Conservation (phyloP, 2,113 vertebrate genomes). For the Zosterops hypoxanthus region DNA sequence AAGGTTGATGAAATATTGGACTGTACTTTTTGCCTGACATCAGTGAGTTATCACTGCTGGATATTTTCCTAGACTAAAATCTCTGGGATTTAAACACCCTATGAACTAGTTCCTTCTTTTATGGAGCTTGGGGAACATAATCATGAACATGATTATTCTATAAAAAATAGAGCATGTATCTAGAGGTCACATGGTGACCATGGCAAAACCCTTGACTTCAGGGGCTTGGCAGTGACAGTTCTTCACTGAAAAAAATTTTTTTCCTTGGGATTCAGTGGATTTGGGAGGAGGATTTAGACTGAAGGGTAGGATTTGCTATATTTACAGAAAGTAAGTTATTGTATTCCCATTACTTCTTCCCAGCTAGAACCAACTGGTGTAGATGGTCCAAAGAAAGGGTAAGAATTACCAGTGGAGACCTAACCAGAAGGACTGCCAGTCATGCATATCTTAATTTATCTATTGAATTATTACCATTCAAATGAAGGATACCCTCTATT, state of each 20-base stretch:
- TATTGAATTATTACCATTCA: background rate
- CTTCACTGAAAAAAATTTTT: background rate
- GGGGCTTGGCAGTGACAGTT: background rate
- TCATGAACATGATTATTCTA: background rate
- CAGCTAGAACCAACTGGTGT: background rate
- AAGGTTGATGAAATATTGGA: background rate
- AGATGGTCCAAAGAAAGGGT: background rate
- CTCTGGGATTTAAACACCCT: background rate
- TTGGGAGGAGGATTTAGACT: background rate
- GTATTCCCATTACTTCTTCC: background rate
- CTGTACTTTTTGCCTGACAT: background rate
- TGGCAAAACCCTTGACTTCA: background rate
- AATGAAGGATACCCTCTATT: background rate
- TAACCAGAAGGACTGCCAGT: background rate
- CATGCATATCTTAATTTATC: background rate
- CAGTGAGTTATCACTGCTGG: background rate
- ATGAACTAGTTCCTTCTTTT: background rate
- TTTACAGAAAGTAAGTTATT: background rate
- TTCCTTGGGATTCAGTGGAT: background rate
- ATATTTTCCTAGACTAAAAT: background rate
- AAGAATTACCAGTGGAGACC: background rate
- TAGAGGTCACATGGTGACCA: background rate
- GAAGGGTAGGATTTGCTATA: background rate
- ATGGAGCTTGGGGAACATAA: background rate
- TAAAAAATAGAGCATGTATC: background rate